Conservation (phyloP, 2,797 vertebrate species). For the Hybognathus amarus region DNA sequence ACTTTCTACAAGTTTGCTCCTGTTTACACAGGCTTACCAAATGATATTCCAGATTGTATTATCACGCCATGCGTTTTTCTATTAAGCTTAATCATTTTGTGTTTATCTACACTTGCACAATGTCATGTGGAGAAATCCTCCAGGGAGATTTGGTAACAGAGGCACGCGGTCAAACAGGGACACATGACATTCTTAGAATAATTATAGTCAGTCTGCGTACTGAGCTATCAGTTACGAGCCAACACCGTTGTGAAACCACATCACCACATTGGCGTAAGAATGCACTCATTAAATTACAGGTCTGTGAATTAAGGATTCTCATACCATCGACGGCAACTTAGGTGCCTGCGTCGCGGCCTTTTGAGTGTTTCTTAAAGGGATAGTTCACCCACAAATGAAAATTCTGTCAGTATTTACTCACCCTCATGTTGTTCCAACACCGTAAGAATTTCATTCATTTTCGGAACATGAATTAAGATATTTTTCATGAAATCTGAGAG, state of each 20-base stretch:
- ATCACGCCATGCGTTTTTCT: slow-evolving; percentile 21
- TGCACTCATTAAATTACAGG: slow-evolving; percentile 44
- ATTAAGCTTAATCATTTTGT: slow-evolving; percentile 13
- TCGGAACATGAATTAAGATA: no score
- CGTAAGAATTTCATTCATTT: no score
- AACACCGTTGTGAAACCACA: slow-evolving; percentile 58
- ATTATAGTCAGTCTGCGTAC: slow-evolving; percentile 61
- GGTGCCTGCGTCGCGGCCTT: not conserved
- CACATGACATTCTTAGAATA: slow-evolving; percentile 70
- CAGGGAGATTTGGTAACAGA: slow-evolving; percentile 25
- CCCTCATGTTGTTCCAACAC: no score
- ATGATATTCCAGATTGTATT: slow-evolving; percentile 30
- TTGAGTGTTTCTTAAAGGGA: not conserved
- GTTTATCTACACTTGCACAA: slow-evolving; percentile 43
- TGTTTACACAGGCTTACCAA: slow-evolving; percentile 39
- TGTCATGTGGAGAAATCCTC: slow-evolving; percentile 33
- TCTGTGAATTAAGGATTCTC: slow-evolving; percentile 32
- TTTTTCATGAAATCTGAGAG: no score
- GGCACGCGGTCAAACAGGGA: slow-evolving; percentile 44
- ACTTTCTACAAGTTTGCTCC: slow-evolving; percentile 43
- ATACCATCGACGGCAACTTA: not conserved
- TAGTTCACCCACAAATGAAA: no score
- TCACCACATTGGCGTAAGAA: slow-evolving; percentile 54
- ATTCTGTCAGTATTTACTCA: no score
- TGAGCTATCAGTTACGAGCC: slow-evolving; percentile 61